A percentile compares a stretch with the other conserved stretches of the same genome.
Conservation (phyloP, 2,113 vertebrate species). For the Columbina picui region DNA sequence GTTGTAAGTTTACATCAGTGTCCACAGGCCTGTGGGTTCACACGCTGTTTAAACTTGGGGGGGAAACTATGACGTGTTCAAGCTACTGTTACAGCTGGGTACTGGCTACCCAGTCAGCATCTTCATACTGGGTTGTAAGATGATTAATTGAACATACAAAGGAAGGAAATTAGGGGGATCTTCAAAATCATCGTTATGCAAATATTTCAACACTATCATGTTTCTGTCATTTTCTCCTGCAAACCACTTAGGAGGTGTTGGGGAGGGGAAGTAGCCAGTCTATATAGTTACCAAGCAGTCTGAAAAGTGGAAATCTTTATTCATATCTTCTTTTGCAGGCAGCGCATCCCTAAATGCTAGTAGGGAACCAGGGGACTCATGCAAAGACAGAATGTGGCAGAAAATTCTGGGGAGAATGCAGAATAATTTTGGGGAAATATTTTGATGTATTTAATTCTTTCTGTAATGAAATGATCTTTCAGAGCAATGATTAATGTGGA, state of each 20-base stretch:
- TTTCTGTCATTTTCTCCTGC: not conserved
- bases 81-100: not conserved
- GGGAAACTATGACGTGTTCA: not conserved
- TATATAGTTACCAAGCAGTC: not conserved
- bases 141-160: not conserved
- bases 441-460: not conserved
- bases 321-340: not conserved
- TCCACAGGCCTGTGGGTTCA: not conserved
- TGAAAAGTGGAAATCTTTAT: not conserved
- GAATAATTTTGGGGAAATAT: not conserved
- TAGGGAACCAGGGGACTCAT: not conserved
- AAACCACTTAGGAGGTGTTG: not conserved
- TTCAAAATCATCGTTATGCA: not conserved
- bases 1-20: not conserved
- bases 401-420: not conserved
- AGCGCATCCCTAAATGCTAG: not conserved
- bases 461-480: conserved; percentile 3
- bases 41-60: not conserved
- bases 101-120: not conserved
- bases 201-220: not conserved
- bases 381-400: not conserved
- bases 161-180: not conserved
- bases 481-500: conserved; percentile 4
- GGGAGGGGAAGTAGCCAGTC: not conserved
- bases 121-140: not conserved